These are phyloP conservation scores for Cynodonichthys magdalenae DNA, from an alignment of 2,797 vertebrate species.

Conservation along the genomic window DNA sequence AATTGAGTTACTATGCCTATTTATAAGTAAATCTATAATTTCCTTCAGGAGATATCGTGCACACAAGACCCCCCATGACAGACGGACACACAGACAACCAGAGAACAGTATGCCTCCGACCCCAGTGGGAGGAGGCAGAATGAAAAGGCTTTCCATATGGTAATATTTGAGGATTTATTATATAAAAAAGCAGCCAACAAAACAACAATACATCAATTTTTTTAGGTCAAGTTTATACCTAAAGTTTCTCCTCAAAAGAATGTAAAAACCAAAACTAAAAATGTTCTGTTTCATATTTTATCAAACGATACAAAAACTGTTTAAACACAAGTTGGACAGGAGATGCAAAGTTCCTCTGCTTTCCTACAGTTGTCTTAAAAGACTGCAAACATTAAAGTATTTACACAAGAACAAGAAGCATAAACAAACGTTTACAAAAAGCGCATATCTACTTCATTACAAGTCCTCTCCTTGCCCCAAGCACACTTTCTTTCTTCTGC, in stretches of 20 bases:
- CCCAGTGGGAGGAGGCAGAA: too few relatives aligned
- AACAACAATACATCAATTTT: neutral
- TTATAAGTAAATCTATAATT: too few relatives aligned
- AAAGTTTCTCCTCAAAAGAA: too few relatives aligned
- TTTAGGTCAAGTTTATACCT: too few relatives aligned
- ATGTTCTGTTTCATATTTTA: too few relatives aligned
- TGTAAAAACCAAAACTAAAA: too few relatives aligned
- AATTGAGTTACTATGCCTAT: too few relatives aligned
- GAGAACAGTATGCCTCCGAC: too few relatives aligned
- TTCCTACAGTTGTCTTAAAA: neutral
- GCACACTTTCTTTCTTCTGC: constrained; percentile 85
- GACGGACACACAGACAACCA: too few relatives aligned
- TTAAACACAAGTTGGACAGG: neutral
- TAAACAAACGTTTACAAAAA: constrained; percentile 27
- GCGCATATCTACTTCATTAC: constrained; percentile 59
- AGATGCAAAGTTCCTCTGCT: neutral
- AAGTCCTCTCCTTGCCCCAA: constrained; percentile 86
- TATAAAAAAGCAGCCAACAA: neutral
- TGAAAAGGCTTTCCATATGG: neutral
- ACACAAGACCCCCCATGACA: too few relatives aligned
- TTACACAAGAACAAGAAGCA: constrained; percentile 47
- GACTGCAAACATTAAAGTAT: constrained; percentile 35
- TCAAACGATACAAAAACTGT: neutral
- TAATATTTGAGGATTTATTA: constrained; percentile 13
- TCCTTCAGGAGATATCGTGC: too few relatives aligned